Evolutionary conservation across 2,888 invertebrate genomes (phyloP), one percentile per base, ranked within the genome.

Genomic region (Carabus problematicus): DNA sequence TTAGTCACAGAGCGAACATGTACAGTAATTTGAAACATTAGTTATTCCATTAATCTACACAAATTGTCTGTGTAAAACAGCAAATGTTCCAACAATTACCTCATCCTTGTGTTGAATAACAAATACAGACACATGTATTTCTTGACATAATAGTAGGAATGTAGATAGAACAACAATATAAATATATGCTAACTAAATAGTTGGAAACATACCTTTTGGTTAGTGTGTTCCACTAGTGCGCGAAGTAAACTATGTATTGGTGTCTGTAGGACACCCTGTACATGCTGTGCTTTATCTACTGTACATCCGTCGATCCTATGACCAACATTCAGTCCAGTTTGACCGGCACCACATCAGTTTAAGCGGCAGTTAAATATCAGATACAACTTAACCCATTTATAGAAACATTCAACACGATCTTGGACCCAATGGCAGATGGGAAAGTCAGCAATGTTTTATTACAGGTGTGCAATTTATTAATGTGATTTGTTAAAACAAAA

Each of bases 331-430:
- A 52, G 52, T 29, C 29, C 29, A 29, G 19, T 11, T 52, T 52
- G 14, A 12, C 52, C 52, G 19, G 52, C 19, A 18, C 18, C 52
- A 52, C 52, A 52, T 18, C 18, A 52, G 29, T 29, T 29, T 29
- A 29, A 29, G 6, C 29, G 29, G 29, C 29, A 29, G 6, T 29
- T 29, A 2, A 29, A 52, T 9, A 14, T 18, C 16, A n/a, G 52
- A 52, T 18, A 16, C 6, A 52, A 52, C 9, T 52, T 52, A 52
- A 52, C 52, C 52, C 52, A 52, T 52, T 52, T 52, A 52, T 52
- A 29, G 52, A 52, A 16, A 18, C 9, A 52, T 9, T 52, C 19
- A 52, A 52, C 52, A 52, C 52, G 16, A 16, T 9, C 9, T 52
- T 52, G 52, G 52, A 14, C 52, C 52, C 29, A 29, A 29, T 29